phyloP scores from a whole-genome alignment of 35 echinoderm and acorn worm species.

The Stichopus chloronotus region DNA sequence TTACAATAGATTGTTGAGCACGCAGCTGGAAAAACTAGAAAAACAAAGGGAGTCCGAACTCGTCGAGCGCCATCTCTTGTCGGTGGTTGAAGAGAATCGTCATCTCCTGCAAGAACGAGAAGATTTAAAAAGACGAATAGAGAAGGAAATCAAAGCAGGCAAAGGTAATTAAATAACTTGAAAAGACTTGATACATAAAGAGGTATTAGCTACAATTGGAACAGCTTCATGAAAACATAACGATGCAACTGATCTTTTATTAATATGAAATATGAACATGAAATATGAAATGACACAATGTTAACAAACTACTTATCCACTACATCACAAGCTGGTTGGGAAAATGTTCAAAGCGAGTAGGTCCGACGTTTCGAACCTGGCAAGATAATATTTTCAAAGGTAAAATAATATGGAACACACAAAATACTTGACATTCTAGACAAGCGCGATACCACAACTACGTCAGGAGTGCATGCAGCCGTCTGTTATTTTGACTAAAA shows the following conservation, averaged over 20 bases:
- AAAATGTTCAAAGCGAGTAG: too few relatives aligned
- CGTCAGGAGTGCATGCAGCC: too few relatives aligned
- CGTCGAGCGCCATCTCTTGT: slow-evolving; percentile 25
- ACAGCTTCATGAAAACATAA: not conserved
- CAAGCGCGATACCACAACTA: too few relatives aligned
- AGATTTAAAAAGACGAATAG: not conserved
- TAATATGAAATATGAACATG: too few relatives aligned
- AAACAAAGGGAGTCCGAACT: slow-evolving; percentile 34
- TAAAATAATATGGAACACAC: too few relatives aligned
- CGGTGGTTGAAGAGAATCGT: slow-evolving; percentile 37
- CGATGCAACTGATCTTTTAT: not conserved
- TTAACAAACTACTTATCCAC: too few relatives aligned
- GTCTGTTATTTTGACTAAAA: too few relatives aligned
- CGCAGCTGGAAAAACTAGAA: slow-evolving; percentile 29
- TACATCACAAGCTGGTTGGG: too few relatives aligned
- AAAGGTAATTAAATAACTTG: not conserved
- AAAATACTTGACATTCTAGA: too few relatives aligned
- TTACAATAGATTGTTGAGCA: slow-evolving; percentile 41
- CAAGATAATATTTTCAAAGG: too few relatives aligned
- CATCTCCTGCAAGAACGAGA: slow-evolving; percentile 36
- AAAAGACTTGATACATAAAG: not conserved
- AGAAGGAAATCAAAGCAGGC: slow-evolving; percentile 4
- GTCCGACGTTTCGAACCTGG: too few relatives aligned
- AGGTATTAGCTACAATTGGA: not conserved
- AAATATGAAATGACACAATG: too few relatives aligned